These are phyloP conservation scores for Acanthosepion lycidas DNA, from an alignment of 2,888 invertebrate genomes.

Conservation along the genomic window DNA sequence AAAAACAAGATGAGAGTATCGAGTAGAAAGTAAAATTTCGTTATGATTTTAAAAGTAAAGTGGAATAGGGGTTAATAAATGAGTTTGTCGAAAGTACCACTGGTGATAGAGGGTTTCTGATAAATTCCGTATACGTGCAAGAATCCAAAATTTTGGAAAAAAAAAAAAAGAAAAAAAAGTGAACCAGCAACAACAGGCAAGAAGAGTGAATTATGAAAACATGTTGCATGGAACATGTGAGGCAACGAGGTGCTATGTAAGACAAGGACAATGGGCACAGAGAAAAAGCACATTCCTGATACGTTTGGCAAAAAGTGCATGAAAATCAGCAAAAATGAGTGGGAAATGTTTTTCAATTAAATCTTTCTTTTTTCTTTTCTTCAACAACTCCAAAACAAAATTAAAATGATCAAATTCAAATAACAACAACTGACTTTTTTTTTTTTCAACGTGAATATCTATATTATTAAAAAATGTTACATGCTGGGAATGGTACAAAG, in stretches of 20 bases:
- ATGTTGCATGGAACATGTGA: not conserved
- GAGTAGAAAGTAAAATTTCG: not conserved
- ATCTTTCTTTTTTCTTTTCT: not conserved
- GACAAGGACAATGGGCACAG: not conserved
- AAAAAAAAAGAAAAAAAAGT: not conserved
- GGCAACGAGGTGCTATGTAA: not conserved
- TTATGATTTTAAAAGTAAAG: not conserved
- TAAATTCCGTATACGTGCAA: not conserved
- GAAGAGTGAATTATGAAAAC: constrained; percentile 23
- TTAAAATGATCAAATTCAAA: too few relatives aligned
- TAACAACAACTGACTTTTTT: not conserved
- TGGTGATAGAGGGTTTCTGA: fast-evolving
- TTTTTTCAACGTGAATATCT: not conserved
- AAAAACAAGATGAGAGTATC: not conserved
- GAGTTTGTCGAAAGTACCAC: not conserved
- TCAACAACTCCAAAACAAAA: not conserved
- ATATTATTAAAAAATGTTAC: not conserved
- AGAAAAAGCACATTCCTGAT: not conserved
- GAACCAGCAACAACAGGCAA: not conserved
- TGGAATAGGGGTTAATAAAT: not conserved
- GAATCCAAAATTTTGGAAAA: not conserved
- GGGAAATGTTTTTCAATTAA: not conserved
- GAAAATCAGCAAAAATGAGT: not conserved
- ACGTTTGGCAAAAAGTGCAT: not conserved
- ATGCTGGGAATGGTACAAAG: not conserved